These are phyloP conservation scores for Agapornis roseicollis DNA, from an alignment of 2,113 vertebrate species.

Conservation along the genomic window DNA sequence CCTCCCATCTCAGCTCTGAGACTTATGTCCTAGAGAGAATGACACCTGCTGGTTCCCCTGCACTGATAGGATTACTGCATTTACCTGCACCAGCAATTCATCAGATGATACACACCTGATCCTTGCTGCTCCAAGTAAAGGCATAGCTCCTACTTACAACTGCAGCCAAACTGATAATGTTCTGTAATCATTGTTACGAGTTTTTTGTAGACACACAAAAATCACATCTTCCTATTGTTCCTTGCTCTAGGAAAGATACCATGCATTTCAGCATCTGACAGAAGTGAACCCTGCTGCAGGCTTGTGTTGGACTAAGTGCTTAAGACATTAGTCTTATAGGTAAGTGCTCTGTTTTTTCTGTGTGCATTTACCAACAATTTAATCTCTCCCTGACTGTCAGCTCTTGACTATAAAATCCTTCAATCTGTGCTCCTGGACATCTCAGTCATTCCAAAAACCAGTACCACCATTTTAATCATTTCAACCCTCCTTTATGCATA, in stretches of 20 bases:
- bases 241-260: neutral
- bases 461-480: neutral
- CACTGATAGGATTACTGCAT: neutral
- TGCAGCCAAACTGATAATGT: neutral
- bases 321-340: neutral
- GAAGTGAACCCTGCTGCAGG: neutral
- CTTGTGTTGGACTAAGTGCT: neutral
- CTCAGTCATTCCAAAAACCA: neutral
- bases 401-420: neutral
- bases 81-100: neutral
- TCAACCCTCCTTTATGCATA: neutral
- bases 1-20: neutral
- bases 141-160: neutral
- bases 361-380: neutral
- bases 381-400: neutral
- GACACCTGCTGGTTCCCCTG: neutral
- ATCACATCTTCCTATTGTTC: neutral
- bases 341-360: neutral
- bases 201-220: neutral
- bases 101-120: neutral
- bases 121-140: neutral
- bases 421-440: neutral
- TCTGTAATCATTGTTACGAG: neutral
- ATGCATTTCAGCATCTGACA: neutral
- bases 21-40: neutral